A percentile compares a stretch with the other conserved stretches of the same genome.
phyloP scores from a whole-genome alignment of 2,113 vertebrate species.

The Zeus faber region DNA sequence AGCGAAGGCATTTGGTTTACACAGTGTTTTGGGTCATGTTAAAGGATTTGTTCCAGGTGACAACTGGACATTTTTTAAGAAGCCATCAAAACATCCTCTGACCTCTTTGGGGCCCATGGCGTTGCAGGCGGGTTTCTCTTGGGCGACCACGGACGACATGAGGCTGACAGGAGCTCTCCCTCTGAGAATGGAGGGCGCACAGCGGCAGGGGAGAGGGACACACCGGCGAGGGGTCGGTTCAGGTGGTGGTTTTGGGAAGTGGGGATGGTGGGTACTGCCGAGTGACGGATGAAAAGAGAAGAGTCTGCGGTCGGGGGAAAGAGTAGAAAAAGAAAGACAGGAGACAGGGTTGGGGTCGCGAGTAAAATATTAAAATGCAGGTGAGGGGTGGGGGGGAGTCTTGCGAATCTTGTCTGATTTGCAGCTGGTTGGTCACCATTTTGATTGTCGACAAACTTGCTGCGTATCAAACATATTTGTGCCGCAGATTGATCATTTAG shows the following conservation, averaged over 20 bases:
- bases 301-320: background rate
- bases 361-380: background rate
- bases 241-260: background rate
- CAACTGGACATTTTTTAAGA: no score
- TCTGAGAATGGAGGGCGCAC: constrained; percentile 54
- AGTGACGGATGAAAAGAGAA: background rate
- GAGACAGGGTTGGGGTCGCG: background rate
- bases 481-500: no score
- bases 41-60: no score
- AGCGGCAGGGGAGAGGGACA: constrained; percentile 7
- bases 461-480: no score
- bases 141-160: constrained; percentile 77
- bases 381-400: background rate
- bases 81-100: no score
- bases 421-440: constrained; percentile 63
- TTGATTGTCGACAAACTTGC: constrained; percentile 32
- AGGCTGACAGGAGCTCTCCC: constrained; percentile 59
- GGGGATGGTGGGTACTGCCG: background rate
- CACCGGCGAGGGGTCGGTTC: constrained; percentile 4
- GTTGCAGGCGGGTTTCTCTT: constrained; percentile 71
- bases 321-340: background rate
- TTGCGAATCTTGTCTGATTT: constrained; percentile 22
- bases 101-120: constrained; percentile 78
- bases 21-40: no score
- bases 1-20: no score